Conservation (phyloP, 2,113 vertebrate species). For the Gopherus evgoodei region DNA sequence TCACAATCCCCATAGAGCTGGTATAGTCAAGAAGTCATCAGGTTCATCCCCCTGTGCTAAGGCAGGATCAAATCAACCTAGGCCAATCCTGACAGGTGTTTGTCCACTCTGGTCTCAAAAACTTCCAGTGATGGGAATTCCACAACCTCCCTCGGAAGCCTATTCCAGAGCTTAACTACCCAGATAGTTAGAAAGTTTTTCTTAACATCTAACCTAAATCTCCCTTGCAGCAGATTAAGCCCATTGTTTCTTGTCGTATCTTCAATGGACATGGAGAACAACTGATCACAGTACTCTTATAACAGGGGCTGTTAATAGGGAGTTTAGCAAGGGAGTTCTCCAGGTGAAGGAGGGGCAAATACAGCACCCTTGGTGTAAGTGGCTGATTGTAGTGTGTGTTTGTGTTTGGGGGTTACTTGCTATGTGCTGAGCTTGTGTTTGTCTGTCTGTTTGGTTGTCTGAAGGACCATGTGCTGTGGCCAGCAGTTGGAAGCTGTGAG, state of each 20-base stretch:
- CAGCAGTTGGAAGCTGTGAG: no score
- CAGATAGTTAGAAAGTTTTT: not conserved
- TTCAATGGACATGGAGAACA: not conserved
- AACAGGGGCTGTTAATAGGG: not conserved
- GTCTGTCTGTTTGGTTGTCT: no score
- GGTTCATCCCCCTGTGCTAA: not conserved
- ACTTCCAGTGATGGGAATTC: not conserved
- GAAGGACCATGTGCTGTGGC: no score
- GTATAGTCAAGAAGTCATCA: not conserved
- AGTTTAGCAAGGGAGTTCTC: no score
- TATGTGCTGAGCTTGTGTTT: no score
- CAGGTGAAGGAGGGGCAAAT: no score
- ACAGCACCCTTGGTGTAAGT: no score
- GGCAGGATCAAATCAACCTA: not conserved
- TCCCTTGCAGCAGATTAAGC: not conserved
- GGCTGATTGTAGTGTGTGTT: no score
- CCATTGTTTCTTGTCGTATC: not conserved
- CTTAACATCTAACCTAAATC: not conserved
- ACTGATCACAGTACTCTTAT: not conserved
- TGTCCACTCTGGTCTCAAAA: not conserved
- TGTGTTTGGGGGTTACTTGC: no score
- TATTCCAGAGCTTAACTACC: not conserved
- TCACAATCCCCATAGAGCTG: not conserved
- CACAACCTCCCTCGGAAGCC: not conserved
- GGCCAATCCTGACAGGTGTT: not conserved